phyloP scores from a whole-genome alignment of 2,888 invertebrate species.

The Lottia scabra region DNA sequence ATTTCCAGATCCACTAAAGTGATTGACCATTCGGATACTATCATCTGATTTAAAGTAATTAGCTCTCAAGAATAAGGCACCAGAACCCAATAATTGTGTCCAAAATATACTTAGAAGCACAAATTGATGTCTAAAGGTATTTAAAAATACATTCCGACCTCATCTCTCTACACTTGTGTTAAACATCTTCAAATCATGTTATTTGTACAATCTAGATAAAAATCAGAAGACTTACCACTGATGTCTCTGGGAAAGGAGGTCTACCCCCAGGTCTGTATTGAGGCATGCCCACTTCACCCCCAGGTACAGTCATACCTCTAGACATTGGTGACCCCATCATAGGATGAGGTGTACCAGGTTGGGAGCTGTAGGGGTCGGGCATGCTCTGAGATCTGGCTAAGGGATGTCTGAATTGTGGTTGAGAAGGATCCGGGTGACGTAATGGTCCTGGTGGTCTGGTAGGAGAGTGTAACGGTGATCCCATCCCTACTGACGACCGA shows the following conservation, averaged over 20 bases:
- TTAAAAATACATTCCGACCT: no score
- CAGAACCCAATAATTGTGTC: no score
- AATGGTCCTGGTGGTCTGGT: slow-evolving; percentile 17
- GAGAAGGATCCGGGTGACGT: slow-evolving; percentile 22
- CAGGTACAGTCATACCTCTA: slow-evolving; percentile 24
- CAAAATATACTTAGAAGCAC: no score
- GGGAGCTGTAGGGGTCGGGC: slow-evolving; percentile 38
- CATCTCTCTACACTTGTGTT: no score
- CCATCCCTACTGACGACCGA: slow-evolving; percentile 17
- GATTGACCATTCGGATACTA: no score
- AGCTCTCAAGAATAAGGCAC: no score
- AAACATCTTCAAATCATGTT: not conserved
- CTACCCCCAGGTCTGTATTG: not conserved
- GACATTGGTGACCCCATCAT: slow-evolving; percentile 36
- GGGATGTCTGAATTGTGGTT: slow-evolving; percentile 27
- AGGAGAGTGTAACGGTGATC: slow-evolving; percentile 18
- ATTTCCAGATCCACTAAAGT: no score
- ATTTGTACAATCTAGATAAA: not conserved
- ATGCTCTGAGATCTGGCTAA: slow-evolving; percentile 42
- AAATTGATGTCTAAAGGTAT: no score
- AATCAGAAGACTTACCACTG: slow-evolving; percentile 36
- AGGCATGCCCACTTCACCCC: slow-evolving; percentile 10
- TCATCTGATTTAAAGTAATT: no score
- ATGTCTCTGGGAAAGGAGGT: slow-evolving; percentile 27
- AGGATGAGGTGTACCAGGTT: slow-evolving; percentile 34